phyloP scores from a whole-genome alignment of 2,113 vertebrate species.

The Halichoeres trimaculatus region DNA sequence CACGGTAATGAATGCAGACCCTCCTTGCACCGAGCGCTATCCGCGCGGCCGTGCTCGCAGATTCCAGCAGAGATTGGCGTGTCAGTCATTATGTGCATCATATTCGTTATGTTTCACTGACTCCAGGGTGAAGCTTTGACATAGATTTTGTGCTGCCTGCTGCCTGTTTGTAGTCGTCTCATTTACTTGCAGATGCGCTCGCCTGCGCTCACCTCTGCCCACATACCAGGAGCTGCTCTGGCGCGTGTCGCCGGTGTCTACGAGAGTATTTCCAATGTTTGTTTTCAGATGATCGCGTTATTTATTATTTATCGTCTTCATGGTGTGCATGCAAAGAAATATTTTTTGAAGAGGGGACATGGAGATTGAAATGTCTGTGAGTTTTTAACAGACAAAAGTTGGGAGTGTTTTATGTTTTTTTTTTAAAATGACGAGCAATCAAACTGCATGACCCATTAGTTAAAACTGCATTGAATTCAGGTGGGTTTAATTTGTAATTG shows the following conservation, averaged over 20 bases:
- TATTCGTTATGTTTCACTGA: slow-evolving; percentile 40
- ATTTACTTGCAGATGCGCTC: slow-evolving; percentile 62
- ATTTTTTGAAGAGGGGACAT: not conserved
- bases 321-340: not conserved
- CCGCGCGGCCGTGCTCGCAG: slow-evolving; percentile 54
- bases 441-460: not conserved
- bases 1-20: slow-evolving; percentile 62
- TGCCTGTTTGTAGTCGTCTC: slow-evolving; percentile 45
- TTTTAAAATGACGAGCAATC: slow-evolving; percentile 10
- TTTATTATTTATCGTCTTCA: not conserved
- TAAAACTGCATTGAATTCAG: slow-evolving; percentile 3
- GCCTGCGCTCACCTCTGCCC: slow-evolving; percentile 53
- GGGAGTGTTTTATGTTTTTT: not conserved
- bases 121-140: slow-evolving; percentile 42
- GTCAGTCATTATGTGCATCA: slow-evolving; percentile 62
- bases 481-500: not conserved
- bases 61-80: slow-evolving; percentile 60
- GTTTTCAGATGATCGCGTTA: not conserved
- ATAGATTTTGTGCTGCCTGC: slow-evolving; percentile 15
- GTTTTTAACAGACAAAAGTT: slow-evolving; percentile 5
- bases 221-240: slow-evolving; percentile 20
- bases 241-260: not conserved
- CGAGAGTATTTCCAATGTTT: slow-evolving; percentile 12
- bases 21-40: slow-evolving; percentile 53
- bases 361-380: not conserved